Evolutionary conservation across 2,113 vertebrate species (phyloP).

Genomic region (Sula dactylatra): DNA sequence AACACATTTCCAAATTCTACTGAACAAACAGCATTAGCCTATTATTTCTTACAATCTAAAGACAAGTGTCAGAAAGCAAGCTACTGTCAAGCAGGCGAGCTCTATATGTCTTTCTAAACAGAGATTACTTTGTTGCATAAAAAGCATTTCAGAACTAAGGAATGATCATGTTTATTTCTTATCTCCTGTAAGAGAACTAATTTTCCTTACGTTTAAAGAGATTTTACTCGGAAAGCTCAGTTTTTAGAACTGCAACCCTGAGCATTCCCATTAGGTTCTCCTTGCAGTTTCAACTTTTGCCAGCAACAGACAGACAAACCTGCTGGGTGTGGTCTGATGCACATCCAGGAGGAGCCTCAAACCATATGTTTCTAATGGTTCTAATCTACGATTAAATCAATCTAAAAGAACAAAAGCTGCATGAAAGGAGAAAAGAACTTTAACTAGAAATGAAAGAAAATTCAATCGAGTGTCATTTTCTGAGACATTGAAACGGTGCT

Average conservation of each 20-base stretch:
- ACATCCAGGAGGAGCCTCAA: neutral
- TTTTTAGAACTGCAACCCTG: neutral
- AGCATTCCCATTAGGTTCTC: neutral
- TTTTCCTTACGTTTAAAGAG: constrained; percentile 25
- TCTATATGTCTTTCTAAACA: constrained; percentile 9
- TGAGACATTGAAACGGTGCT: neutral
- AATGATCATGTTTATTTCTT: constrained; percentile 46
- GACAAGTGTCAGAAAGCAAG: neutral
- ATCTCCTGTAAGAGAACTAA: constrained; percentile 26
- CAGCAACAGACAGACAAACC: constrained; percentile 1
- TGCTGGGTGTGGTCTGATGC: neutral
- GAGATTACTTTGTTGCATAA: constrained; percentile 15
- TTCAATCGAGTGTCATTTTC: neutral
- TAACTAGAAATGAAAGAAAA: neutral
- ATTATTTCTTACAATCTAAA: neutral
- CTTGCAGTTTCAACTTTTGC: neutral
- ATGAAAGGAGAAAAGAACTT: neutral
- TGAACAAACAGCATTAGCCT: neutral
- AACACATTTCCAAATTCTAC: neutral
- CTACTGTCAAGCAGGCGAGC: neutral
- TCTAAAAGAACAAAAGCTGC: neutral
- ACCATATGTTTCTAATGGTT: neutral
- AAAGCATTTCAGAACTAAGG: constrained; percentile 44
- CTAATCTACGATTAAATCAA: neutral
- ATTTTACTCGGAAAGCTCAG: neutral